These are phyloP conservation scores for Microdon myrmicae DNA, from an alignment of 2,888 invertebrate genomes.

Conservation along the genomic window DNA sequence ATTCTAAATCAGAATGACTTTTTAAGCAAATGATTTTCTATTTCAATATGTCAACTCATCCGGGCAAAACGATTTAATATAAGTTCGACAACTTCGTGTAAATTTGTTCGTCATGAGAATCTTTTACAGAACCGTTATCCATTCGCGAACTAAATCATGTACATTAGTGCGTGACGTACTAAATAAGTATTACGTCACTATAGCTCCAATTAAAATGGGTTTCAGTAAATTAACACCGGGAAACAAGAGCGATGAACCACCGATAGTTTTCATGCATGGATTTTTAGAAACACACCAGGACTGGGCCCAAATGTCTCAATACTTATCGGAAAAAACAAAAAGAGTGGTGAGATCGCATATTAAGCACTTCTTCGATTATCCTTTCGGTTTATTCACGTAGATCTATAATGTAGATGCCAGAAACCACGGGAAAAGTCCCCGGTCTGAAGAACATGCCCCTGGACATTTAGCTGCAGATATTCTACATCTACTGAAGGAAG, in stretches of 20 bases:
- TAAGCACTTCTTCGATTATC: too few species aligned
- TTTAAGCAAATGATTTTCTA: too few species aligned
- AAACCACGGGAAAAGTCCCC: slow-evolving; percentile 95
- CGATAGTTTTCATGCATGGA: slow-evolving; percentile 86
- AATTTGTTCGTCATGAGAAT: too few species aligned
- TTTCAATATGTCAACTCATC: too few species aligned
- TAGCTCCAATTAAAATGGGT: slow-evolving; percentile 72
- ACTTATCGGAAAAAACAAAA: slow-evolving; percentile 69
- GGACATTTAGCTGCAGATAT: slow-evolving; percentile 81
- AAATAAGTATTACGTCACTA: slow-evolving; percentile 11
- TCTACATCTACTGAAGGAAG: slow-evolving; percentile 72
- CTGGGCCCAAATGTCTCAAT: slow-evolving; percentile 84
- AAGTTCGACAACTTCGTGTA: too few species aligned
- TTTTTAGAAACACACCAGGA: slow-evolving; percentile 88
- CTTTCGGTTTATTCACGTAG: slow-evolving; percentile 34
- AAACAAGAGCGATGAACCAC: slow-evolving; percentile 65
- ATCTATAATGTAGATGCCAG: slow-evolving; percentile 80
- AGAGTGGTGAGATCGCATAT: slow-evolving; percentile 72
- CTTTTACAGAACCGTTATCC: too few species aligned
- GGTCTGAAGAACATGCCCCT: slow-evolving; percentile 78
- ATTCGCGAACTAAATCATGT: too few species aligned
- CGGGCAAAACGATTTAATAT: too few species aligned
- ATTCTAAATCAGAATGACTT: too few species aligned
- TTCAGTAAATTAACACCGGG: slow-evolving; percentile 71
- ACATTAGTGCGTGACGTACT: too few species aligned